Evolutionary conservation across 2,888 invertebrate genomes (phyloP), one percentile per base, ranked within the genome.

Genomic region (Synanthedon myopaeformis): DNA sequence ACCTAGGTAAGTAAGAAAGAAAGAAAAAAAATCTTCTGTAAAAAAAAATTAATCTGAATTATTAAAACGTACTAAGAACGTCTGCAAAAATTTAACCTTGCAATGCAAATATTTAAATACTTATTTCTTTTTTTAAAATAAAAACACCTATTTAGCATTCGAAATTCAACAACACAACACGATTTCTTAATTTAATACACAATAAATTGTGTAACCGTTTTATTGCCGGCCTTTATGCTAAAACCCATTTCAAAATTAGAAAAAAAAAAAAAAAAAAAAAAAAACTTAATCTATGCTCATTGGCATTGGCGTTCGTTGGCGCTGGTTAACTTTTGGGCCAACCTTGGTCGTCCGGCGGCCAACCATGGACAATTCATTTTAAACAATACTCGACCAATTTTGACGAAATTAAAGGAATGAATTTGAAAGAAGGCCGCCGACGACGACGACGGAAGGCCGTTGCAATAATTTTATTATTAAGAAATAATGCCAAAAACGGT

Each of bases 401-500:
- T 54, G 53, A 51, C 51, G 14, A 41, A 41, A 51, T 51, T 35
- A 58, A 53, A 57, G 56, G 53, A 59, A 61, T 55, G 59, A 59
- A 64, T 64, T 63, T 63, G 59, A 61, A 59, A 51, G 51, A 62
- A 67, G 68, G 69, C 53, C 59, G 51, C 35, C 35, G 35, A 35
- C 35, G 12, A 10, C 35, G 35, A 35, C 35, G 12, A 10, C 51
- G 54, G 59, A 66, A 64, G 62, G 64, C 57, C 57, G 56, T 51
- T 45, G 56, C 58, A 56, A 35, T 35, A 35, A 57, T 61, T 62
- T 59, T 56, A 59, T 62, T 61, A 59, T 66, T 63, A 62, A 58
- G 59, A 65, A 66, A 64, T 61, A 62, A 61, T 58, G 54, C 59
- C 64, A 54, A 61, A 63, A 63, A 57, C 53, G 55, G 58, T n/a